Evolutionary conservation across 2,888 invertebrate species (phyloP).

Genomic region (Siphlonurus alternatus): DNA sequence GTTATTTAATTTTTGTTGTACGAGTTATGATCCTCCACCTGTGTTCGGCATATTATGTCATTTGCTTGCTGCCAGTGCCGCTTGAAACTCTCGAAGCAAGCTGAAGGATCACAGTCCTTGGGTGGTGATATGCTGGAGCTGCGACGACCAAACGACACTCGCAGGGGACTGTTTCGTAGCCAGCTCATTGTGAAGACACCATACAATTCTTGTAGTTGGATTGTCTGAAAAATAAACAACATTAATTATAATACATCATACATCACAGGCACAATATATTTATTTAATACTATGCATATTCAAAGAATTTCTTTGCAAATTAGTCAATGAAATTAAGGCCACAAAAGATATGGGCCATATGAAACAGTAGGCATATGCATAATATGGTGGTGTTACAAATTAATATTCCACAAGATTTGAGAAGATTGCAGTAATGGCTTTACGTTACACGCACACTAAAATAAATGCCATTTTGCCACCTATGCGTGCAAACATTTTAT

Average conservation of each 20-base stretch:
- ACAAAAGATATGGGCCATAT: background rate
- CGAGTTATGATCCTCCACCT: too few relatives aligned
- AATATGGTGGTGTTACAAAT: too few relatives aligned
- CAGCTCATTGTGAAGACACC: slow-evolving; percentile 40
- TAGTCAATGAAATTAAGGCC: background rate
- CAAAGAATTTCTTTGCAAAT: background rate
- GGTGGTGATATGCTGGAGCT: slow-evolving; percentile 47
- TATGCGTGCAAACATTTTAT: too few relatives aligned
- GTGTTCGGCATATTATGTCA: slow-evolving; percentile 45
- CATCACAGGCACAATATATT: background rate
- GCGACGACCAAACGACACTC: slow-evolving; percentile 37
- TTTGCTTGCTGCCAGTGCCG: slow-evolving; percentile 88
- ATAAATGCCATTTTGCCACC: too few relatives aligned
- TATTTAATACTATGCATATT: background rate
- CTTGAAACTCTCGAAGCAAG: slow-evolving; percentile 83
- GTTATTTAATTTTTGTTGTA: too few relatives aligned
- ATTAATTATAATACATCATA: too few relatives aligned
- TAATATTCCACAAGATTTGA: too few relatives aligned
- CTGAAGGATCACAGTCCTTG: slow-evolving; percentile 63
- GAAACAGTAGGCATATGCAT: too few relatives aligned
- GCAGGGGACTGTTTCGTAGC: slow-evolving; percentile 44
- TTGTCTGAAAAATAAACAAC: too few relatives aligned
- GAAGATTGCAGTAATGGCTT: too few relatives aligned
- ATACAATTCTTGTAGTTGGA: background rate
- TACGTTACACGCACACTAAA: too few relatives aligned